Evolutionary conservation across 1,140 invertebrate species (phyloP).

Genomic region (Coelopa frigida): DNA sequence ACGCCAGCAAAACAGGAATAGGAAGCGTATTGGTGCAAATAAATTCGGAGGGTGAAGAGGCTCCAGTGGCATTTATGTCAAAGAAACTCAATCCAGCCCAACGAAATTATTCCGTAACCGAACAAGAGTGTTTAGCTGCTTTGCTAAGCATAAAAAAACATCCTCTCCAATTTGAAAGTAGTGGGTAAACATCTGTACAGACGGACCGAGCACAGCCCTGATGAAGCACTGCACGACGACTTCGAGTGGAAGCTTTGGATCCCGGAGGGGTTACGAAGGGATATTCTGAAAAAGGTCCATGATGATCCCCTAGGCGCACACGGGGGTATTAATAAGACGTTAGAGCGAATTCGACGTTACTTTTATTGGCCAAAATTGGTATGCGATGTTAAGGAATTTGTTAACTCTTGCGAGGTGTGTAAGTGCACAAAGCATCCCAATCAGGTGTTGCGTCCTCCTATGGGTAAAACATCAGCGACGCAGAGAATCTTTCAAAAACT

Average conservation of each 20-base stretch:
- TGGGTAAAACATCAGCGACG: slow-evolving; percentile 1
- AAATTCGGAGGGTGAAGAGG: too few species aligned
- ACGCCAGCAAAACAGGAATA: too few species aligned
- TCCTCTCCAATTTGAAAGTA: slow-evolving; percentile 2
- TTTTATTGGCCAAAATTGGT: slow-evolving; percentile 12
- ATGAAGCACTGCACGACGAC: neutral
- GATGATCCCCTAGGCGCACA: neutral
- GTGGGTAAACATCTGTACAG: neutral
- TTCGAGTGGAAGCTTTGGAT: slow-evolving; percentile 5
- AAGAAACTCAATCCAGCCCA: too few species aligned
- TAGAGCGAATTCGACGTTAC: neutral
- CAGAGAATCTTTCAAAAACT: slow-evolving; percentile 15
- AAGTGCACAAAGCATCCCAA: slow-evolving; percentile 4
- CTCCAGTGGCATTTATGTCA: too few species aligned
- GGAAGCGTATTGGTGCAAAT: too few species aligned
- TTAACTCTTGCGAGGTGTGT: slow-evolving; percentile 6
- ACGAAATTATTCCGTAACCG: too few species aligned
- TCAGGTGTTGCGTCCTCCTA: slow-evolving; percentile 4
- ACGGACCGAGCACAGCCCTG: neutral
- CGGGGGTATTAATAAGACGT: slow-evolving; percentile 7
- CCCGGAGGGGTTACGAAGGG: neutral
- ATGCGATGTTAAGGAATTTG: neutral
- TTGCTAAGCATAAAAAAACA: too few species aligned
- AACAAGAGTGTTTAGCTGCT: too few species aligned
- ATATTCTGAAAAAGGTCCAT: neutral